Evolutionary conservation across 2,888 invertebrate genomes (phyloP), one percentile per base, ranked within the genome.

Genomic region (Suillia variegata): DNA sequence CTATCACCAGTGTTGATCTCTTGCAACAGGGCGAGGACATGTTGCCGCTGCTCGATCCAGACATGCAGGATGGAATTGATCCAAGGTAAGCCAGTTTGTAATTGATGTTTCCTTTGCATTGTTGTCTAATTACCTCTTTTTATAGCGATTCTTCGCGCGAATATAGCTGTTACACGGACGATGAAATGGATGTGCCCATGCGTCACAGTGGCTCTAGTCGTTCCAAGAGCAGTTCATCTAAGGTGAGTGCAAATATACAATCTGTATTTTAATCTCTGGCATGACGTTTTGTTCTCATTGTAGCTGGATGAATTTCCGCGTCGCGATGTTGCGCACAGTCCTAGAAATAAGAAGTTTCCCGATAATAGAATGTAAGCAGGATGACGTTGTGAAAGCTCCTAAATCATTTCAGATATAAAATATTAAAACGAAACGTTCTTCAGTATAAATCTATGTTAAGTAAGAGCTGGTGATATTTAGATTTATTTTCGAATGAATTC

Each of bases 61-160:
- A 78, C 45, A 74, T 69, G 3, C 75, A 80, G 5, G 79, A 81
- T 49, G 76, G 79, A 58, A 74, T 81, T 62, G 80, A 80, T 38
- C 70, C 71, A 26, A 77, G 81, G 81, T 81, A 57, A 67, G 61
- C 47, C 1, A 2, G 4, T n/a, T 38, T 38, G 26, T 26, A 26
- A n/a, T n/a, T n/a, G n/a, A 6, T 31, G 31, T 31, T 31, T 8
- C 31, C 6, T 31, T 31, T 31, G 12, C 31, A 31, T n/a, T n/a
- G 31, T 31, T 31, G 31, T 31, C 31, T 31, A 31, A 12, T 38
- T 38, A 24, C 1, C 13, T 33, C 2, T 34, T 54, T 8, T 74
- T 60, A 72, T 45, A 85, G 84, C 70, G 84, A 84, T 71, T 84
- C 88, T 67, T 87, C 89, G 54, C 81, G 84, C 70, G 88, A 88